phyloP scores from a whole-genome alignment of 2,797 vertebrate species.

The Parauchenoglanis ngamensis region DNA sequence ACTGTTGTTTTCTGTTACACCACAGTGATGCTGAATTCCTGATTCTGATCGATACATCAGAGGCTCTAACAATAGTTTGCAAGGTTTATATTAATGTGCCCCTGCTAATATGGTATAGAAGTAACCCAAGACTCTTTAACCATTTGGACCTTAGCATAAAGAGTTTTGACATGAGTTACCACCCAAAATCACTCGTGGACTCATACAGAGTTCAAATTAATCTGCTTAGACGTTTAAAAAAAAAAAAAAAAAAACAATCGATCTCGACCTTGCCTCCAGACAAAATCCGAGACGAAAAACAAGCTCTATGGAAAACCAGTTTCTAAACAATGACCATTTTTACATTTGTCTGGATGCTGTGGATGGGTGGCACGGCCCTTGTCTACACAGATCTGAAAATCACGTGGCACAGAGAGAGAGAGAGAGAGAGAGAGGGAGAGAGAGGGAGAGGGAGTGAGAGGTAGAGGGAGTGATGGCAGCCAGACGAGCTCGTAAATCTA shows the following conservation, averaged over 20 bases:
- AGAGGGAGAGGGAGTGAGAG: neutral
- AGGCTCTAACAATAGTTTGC: neutral
- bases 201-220: neutral
- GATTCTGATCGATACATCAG: neutral
- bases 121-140: neutral
- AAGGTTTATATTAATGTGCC: neutral
- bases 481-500: constrained; percentile 25
- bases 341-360: constrained; percentile 11
- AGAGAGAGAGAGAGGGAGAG: neutral
- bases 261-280: neutral
- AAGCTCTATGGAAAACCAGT: neutral
- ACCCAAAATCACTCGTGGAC: neutral
- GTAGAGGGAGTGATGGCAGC: neutral
- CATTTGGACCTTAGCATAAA: neutral
- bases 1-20: neutral
- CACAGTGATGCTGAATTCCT: neutral
- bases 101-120: neutral
- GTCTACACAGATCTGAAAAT: neutral
- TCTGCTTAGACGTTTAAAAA: neutral
- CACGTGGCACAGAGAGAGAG: neutral
- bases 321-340: neutral
- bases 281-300: neutral
- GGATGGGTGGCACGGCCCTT: neutral
- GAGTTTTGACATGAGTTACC: neutral
- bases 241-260: neutral